Conservation (phyloP, 2,797 vertebrate species). For the Neostethus bicornis region DNA sequence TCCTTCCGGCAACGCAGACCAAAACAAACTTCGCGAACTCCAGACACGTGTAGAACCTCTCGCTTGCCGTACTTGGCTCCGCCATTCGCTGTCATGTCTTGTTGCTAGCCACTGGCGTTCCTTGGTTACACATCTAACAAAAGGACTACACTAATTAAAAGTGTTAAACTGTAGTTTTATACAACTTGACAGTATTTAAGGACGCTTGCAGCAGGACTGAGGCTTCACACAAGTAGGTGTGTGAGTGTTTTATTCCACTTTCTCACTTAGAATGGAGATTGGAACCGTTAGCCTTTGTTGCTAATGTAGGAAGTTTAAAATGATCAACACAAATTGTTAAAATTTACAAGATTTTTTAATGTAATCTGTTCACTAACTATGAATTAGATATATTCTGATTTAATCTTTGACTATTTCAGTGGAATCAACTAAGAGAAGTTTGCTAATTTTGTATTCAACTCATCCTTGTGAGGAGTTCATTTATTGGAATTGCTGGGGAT, state of each 20-base stretch:
- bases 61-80: slow-evolving; percentile 70
- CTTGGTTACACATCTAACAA: slow-evolving; percentile 36
- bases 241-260: slow-evolving; percentile 9
- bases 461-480: too few relatives aligned
- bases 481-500: too few relatives aligned
- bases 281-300: slow-evolving; percentile 43
- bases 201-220: slow-evolving; percentile 2
- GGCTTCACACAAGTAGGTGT: slow-evolving; percentile 24
- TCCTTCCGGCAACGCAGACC: not conserved
- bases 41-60: slow-evolving; percentile 59
- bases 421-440: too few relatives aligned
- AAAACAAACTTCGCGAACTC: slow-evolving; percentile 57
- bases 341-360: too few relatives aligned
- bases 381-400: too few relatives aligned
- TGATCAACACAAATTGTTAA: too few relatives aligned
- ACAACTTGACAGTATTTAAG: not conserved
- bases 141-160: not conserved
- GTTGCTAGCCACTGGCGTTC: slow-evolving; percentile 57
- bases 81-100: slow-evolving; percentile 59
- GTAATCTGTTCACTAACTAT: too few relatives aligned
- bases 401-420: too few relatives aligned
- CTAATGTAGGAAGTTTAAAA: not conserved
- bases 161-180: not conserved
- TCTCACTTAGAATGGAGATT: not conserved
- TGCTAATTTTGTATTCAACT: too few relatives aligned